A percentile compares a stretch with the other conserved stretches of the same genome.
These are phyloP conservation scores for Dromius quadrimaculatus DNA, from an alignment of 2,888 invertebrate species.

Conservation along the genomic window DNA sequence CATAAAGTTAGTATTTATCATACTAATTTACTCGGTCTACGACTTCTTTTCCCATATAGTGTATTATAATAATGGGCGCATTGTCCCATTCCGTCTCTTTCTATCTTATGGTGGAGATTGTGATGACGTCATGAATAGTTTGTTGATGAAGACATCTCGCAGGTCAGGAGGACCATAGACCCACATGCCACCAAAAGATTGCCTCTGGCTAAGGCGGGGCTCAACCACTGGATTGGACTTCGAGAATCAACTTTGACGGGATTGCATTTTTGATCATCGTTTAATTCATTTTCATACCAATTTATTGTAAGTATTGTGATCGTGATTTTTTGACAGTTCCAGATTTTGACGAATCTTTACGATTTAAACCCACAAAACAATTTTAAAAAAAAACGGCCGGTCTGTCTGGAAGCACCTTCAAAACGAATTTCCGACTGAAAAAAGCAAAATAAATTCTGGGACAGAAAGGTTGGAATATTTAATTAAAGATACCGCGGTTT, in stretches of 20 bases:
- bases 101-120: neutral
- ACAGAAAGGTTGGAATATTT: constrained; percentile 33
- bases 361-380: no score
- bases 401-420: no score
- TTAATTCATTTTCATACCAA: no score
- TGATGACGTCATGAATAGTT: constrained; percentile 52
- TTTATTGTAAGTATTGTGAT: no score
- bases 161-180: constrained; percentile 38
- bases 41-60: constrained; percentile 36
- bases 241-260: no score
- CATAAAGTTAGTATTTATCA: constrained; percentile 46
- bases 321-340: no score
- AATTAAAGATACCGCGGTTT: constrained; percentile 37
- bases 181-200: constrained; percentile 44
- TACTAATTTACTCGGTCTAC: constrained; percentile 44
- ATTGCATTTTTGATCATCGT: no score
- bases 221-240: constrained; percentile 7
- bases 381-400: no score
- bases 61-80: constrained; percentile 44
- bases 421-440: no score
- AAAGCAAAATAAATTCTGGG: no score
- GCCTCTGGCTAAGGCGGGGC: constrained; percentile 24
- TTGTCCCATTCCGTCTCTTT: constrained; percentile 32
- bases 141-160: constrained; percentile 51
- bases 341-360: no score